Conservation (phyloP, 2,888 invertebrate genomes). For the Adelphocoris suturalis region DNA sequence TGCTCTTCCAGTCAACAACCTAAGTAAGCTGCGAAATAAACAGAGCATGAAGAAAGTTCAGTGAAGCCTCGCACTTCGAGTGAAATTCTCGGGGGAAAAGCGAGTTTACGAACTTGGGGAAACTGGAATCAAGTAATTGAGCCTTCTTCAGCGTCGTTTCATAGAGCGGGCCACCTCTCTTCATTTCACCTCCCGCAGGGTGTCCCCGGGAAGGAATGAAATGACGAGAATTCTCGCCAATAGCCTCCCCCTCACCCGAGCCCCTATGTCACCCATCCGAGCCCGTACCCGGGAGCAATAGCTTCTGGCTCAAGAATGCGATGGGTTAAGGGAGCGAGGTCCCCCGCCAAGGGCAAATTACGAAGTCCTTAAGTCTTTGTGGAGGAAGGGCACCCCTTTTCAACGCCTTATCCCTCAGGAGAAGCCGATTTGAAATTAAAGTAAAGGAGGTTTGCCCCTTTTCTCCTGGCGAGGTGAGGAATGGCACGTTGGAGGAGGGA, state of each 20-base stretch:
- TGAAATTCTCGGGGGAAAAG: too few species aligned
- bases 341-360: constrained; percentile 37
- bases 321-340: constrained; percentile 45
- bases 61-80: too few species aligned
- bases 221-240: constrained; percentile 64
- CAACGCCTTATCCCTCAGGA: constrained; percentile 27
- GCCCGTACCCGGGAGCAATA: constrained; percentile 9
- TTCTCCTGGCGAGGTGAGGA: constrained; percentile 29
- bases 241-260: constrained; percentile 3
- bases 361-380: constrained; percentile 57
- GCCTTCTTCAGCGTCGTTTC: constrained; percentile 33
- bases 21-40: too few species aligned
- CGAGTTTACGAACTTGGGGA: not conserved
- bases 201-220: constrained; percentile 33
- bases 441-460: not conserved
- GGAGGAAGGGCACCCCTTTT: not conserved
- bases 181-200: constrained; percentile 41
- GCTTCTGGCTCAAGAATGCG: constrained; percentile 53
- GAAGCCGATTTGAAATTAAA: constrained; percentile 44
- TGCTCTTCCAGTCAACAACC: too few species aligned
- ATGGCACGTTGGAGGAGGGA: constrained; percentile 14
- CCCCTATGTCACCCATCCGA: too few species aligned
- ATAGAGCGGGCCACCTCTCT: constrained; percentile 1
- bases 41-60: too few species aligned
- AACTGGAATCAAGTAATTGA: constrained; percentile 18